Percentiles rank a stretch among this genome's conserved stretches.
These are phyloP conservation scores for Corapipo altera DNA, from an alignment of 2,113 vertebrate genomes.

Conservation along the genomic window DNA sequence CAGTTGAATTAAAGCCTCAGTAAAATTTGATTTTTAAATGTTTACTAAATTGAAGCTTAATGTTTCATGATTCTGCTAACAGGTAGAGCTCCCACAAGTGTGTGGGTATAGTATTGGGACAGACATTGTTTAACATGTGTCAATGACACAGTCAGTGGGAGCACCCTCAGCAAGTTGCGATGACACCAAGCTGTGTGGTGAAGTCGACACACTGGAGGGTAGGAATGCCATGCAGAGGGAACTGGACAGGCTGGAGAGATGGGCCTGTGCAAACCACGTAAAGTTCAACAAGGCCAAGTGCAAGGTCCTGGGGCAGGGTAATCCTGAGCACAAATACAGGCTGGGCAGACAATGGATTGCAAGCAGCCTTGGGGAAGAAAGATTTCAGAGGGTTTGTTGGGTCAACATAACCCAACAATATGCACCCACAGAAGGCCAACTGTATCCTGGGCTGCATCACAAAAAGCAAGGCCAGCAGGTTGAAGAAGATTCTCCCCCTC, in stretches of 20 bases:
- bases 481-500: not conserved
- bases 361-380: not conserved
- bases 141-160: not conserved
- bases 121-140: not conserved
- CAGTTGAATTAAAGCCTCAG: not conserved
- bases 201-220: not conserved
- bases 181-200: not conserved
- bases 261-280: not conserved
- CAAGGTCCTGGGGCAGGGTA: not conserved
- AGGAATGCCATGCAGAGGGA: not conserved
- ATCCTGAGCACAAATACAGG: not conserved
- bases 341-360: not conserved
- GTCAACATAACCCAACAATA: not conserved
- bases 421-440: not conserved
- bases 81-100: not conserved
- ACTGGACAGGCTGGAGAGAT: not conserved
- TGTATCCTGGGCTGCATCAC: not conserved
- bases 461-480: not conserved
- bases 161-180: not conserved
- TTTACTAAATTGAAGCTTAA: not conserved
- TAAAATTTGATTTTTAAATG: not conserved
- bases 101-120: not conserved
- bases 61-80: not conserved
- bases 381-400: accelerated
- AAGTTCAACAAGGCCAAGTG: not conserved